These are phyloP conservation scores for Drosophila mimetica DNA, from an alignment of 2,888 invertebrate genomes.

Conservation along the genomic window DNA sequence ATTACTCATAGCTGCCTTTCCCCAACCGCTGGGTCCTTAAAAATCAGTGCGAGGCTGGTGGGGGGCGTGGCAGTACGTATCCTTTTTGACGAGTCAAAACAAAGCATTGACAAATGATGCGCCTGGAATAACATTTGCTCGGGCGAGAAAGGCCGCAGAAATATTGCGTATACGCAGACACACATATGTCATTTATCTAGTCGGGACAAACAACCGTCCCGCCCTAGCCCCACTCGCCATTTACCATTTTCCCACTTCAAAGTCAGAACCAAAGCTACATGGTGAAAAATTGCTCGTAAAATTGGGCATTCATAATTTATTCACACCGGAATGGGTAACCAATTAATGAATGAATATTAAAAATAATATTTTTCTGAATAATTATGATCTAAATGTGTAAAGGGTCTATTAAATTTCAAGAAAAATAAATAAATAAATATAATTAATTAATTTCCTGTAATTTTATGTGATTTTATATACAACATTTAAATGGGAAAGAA, in stretches of 20 bases:
- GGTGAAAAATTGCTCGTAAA: neutral
- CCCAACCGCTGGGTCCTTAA: constrained; percentile 33
- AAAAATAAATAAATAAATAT: too few species aligned
- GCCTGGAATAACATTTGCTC: constrained; percentile 40
- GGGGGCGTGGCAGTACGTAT: neutral
- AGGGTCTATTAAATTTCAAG: too few species aligned
- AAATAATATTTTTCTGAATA: too few species aligned
- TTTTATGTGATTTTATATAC: too few species aligned
- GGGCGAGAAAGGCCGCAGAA: constrained; percentile 35
- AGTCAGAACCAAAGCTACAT: constrained; percentile 10
- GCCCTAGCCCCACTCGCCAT: neutral
- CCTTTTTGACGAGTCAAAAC: constrained; percentile 33
- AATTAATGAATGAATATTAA: too few species aligned
- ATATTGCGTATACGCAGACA: constrained; percentile 52
- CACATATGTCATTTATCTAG: constrained; percentile 67
- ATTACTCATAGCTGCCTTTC: constrained; percentile 18
- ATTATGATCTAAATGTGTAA: too few species aligned
- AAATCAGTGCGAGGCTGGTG: constrained; percentile 35
- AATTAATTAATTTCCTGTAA: too few species aligned
- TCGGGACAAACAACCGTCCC: constrained; percentile 5
- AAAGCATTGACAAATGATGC: constrained; percentile 66
- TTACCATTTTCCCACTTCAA: constrained; percentile 4
- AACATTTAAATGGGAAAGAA: too few species aligned
- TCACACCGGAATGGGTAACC: too few species aligned
- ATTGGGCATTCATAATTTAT: neutral